These are phyloP conservation scores for Cynaeus angustus DNA, from an alignment of 2,888 invertebrate species.

Conservation along the genomic window DNA sequence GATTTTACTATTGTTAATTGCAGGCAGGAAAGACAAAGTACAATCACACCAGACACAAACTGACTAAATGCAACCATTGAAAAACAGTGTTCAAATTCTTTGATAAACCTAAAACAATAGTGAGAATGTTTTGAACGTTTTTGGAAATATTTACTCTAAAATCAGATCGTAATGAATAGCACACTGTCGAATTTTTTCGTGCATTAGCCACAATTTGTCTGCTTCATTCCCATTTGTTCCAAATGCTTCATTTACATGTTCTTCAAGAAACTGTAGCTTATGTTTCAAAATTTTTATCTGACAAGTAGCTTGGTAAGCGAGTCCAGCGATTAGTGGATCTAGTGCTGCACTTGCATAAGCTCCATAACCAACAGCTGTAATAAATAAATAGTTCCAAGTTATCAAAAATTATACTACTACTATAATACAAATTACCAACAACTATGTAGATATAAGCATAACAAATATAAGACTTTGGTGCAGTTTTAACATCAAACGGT, in stretches of 20 bases:
- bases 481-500: slow-evolving; percentile 19
- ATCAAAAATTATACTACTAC: slow-evolving; percentile 1
- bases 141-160: slow-evolving; percentile 15
- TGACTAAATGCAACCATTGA: slow-evolving; percentile 8
- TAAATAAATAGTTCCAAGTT: not conserved
- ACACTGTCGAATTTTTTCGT: slow-evolving; percentile 17
- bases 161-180: slow-evolving; percentile 25
- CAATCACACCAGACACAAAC: not conserved
- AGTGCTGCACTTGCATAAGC: slow-evolving; percentile 17
- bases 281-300: slow-evolving; percentile 37
- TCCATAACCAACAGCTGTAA: slow-evolving; percentile 36
- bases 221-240: not conserved
- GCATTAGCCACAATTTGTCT: not conserved
- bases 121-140: too few relatives aligned
- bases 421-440: too few relatives aligned
- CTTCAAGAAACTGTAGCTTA: slow-evolving; percentile 20
- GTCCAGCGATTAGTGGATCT: slow-evolving; percentile 27
- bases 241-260: slow-evolving; percentile 17
- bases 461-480: not conserved
- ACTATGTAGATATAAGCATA: slow-evolving; percentile 27
- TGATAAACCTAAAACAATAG: slow-evolving; percentile 15
- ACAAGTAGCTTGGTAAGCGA: slow-evolving; percentile 26
- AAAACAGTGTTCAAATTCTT: slow-evolving; percentile 9
- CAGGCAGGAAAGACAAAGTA: slow-evolving; percentile 13
- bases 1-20: slow-evolving; percentile 7